phyloP scores from a whole-genome alignment of 2,888 invertebrate genomes.

The Meghimatium bilineatum region DNA sequence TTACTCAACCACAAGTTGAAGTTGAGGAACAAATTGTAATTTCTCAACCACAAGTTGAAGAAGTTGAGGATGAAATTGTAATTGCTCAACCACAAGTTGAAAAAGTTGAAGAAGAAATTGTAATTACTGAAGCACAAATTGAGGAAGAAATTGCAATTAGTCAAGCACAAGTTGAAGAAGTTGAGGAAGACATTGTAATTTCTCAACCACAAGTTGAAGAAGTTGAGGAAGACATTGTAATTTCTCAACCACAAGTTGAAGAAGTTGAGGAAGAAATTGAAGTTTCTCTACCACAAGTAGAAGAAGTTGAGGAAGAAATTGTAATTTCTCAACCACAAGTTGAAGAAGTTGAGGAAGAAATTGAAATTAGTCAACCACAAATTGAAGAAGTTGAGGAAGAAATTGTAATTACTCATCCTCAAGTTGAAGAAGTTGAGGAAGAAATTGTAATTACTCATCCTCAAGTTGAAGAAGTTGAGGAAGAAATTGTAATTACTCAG shows the following conservation, averaged over 20 bases:
- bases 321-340: slow-evolving; percentile 19
- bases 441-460: slow-evolving; percentile 49
- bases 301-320: slow-evolving; percentile 60
- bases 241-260: slow-evolving; percentile 77
- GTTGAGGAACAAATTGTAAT: slow-evolving; percentile 63
- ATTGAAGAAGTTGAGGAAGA: slow-evolving; percentile 60
- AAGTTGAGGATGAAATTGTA: slow-evolving; percentile 46
- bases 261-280: slow-evolving; percentile 78
- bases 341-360: slow-evolving; percentile 39
- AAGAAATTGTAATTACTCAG: slow-evolving; percentile 58
- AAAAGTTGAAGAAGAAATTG: slow-evolving; percentile 41
- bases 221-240: slow-evolving; percentile 77
- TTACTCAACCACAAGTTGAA: slow-evolving; percentile 70
- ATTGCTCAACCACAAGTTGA: slow-evolving; percentile 30
- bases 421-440: slow-evolving; percentile 47
- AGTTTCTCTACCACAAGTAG: slow-evolving; percentile 64
- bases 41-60: slow-evolving; percentile 51
- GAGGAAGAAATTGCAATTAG: slow-evolving; percentile 48
- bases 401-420: slow-evolving; percentile 63
- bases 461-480: slow-evolving; percentile 78
- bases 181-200: slow-evolving; percentile 43
- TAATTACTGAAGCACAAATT: slow-evolving; percentile 43
- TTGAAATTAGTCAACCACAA: slow-evolving; percentile 35
- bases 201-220: slow-evolving; percentile 78
- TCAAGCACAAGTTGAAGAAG: slow-evolving; percentile 51